phyloP scores from a whole-genome alignment of 2,888 invertebrate species.

The Caenorhabditis sp. region DNA sequence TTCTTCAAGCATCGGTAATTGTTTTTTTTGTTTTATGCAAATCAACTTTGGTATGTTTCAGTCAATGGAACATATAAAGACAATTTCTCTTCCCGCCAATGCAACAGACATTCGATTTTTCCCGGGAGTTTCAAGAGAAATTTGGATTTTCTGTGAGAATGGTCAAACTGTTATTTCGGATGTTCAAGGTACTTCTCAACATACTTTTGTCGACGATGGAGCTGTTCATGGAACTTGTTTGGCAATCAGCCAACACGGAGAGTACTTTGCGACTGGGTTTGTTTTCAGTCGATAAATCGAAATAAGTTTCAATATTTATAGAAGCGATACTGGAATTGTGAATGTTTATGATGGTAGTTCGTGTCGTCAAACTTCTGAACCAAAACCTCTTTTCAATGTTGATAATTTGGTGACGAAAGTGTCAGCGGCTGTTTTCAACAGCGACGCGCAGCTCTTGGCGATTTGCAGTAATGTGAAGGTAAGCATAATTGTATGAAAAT shows the following conservation, averaged over 20 bases:
- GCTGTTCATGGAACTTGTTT: slow-evolving; percentile 45
- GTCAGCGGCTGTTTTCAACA: slow-evolving; percentile 39
- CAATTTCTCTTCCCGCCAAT: slow-evolving; percentile 35
- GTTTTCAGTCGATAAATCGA: slow-evolving; percentile 4
- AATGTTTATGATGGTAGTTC: slow-evolving; percentile 38
- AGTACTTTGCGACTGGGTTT: slow-evolving; percentile 44
- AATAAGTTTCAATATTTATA: slow-evolving; percentile 16
- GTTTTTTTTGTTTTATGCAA: slow-evolving; percentile 10
- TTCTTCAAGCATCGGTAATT: slow-evolving; percentile 41
- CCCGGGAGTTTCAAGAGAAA: slow-evolving; percentile 31
- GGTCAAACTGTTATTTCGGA: slow-evolving; percentile 38
- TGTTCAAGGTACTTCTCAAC: slow-evolving; percentile 12
- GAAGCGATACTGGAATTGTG: slow-evolving; percentile 50
- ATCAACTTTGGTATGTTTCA: slow-evolving; percentile 17
- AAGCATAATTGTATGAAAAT: not conserved
- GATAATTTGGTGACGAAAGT: slow-evolving; percentile 35
- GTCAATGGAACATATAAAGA: slow-evolving; percentile 51
- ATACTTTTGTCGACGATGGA: slow-evolving; percentile 47
- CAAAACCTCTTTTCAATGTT: slow-evolving; percentile 36
- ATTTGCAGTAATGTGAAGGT: slow-evolving; percentile 41
- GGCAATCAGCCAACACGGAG: slow-evolving; percentile 42
- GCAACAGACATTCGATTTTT: slow-evolving; percentile 33
- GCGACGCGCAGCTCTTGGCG: slow-evolving; percentile 42
- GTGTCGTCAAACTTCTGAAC: slow-evolving; percentile 19
- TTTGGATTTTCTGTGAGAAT: slow-evolving; percentile 45